Percentiles rank a stretch among this genome's conserved stretches.
phyloP scores from a whole-genome alignment of 2,113 vertebrate genomes.

The Heliornis fulica region DNA sequence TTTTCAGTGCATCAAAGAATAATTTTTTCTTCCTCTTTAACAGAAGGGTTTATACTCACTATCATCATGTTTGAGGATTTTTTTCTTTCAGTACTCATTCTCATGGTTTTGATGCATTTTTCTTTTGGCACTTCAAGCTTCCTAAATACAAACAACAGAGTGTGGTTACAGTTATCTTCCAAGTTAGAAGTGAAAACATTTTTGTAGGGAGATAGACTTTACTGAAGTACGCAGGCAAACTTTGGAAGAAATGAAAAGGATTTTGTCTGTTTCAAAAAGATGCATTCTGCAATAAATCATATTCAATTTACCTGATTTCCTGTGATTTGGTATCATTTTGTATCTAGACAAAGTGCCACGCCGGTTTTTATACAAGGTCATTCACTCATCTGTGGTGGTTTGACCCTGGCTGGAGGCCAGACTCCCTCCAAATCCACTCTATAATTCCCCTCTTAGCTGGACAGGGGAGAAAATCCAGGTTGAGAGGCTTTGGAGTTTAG shows the following conservation, averaged over 20 bases:
- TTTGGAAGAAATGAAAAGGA: background rate
- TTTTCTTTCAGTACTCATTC: background rate
- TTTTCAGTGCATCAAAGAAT: background rate
- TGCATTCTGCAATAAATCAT: background rate
- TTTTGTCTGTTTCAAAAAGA: background rate
- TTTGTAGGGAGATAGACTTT: background rate
- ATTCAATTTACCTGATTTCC: background rate
- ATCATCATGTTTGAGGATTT: background rate
- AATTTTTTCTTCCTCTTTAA: background rate
- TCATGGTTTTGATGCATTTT: background rate
- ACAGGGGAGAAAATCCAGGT: too few relatives aligned
- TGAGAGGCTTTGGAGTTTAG: too few relatives aligned
- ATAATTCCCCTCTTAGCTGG: too few relatives aligned
- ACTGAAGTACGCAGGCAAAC: background rate
- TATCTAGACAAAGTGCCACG: background rate
- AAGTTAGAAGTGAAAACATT: background rate
- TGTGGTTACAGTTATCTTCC: background rate
- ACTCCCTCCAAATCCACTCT: too few relatives aligned
- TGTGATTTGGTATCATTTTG: background rate
- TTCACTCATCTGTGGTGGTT: too few relatives aligned
- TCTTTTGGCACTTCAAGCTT: background rate
- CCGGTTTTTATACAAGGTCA: background rate
- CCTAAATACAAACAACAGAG: background rate
- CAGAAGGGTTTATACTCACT: background rate
- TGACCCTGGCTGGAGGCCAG: too few relatives aligned